Conservation (phyloP, 2,113 vertebrate genomes). For the Nothoprocta pentlandii region DNA sequence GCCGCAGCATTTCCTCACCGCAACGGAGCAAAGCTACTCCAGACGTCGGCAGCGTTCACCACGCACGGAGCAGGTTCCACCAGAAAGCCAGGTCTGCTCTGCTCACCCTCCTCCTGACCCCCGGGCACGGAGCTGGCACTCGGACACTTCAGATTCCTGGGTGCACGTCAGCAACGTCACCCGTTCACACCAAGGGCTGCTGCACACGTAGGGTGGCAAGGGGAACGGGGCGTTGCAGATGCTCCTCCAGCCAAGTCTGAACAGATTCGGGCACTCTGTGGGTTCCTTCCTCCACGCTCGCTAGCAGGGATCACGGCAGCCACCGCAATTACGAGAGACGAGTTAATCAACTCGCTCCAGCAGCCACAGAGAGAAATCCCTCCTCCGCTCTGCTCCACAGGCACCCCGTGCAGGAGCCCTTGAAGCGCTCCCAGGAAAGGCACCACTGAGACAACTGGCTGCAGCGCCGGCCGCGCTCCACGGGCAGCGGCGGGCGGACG, state of each 20-base stretch:
- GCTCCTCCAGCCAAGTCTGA: background rate
- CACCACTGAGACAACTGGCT: background rate
- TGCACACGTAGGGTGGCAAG: background rate
- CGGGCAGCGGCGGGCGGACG: background rate
- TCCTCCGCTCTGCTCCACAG: accelerated
- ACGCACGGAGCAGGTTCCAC: background rate
- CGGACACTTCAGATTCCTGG: accelerated
- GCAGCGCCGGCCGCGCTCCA: background rate
- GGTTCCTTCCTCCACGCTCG: background rate
- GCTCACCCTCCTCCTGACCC: background rate
- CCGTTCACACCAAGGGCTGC: accelerated
- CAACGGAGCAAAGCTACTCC: accelerated
- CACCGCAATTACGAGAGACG: background rate
- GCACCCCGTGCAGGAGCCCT: background rate
- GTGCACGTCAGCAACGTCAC: accelerated
- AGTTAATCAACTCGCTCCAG: background rate
- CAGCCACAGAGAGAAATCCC: accelerated
- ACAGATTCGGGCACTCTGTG: background rate
- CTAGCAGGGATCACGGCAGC: background rate
- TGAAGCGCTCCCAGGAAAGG: too few species aligned
- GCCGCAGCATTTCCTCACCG: accelerated
- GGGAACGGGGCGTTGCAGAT: background rate
- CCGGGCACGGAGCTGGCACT: background rate
- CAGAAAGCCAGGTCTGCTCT: background rate
- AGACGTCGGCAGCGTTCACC: accelerated